Conservation (phyloP, 2,113 vertebrate species). For the Stictonetta naevosa region DNA sequence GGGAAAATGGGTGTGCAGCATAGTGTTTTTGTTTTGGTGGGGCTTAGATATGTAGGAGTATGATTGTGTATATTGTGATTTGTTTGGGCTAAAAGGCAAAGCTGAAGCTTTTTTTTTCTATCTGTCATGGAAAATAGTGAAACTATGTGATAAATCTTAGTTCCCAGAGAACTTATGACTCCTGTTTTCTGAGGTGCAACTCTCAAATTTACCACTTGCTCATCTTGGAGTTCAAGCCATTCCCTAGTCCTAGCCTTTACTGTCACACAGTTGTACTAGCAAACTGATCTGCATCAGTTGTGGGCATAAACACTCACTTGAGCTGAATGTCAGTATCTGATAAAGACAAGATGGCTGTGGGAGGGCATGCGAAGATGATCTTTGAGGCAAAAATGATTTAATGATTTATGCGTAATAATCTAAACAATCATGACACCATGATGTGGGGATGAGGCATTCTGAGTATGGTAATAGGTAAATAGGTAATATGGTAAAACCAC, state of each 20-base stretch:
- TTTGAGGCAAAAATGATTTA: background rate
- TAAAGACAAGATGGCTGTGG: background rate
- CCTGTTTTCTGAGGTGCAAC: background rate
- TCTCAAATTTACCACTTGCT: background rate
- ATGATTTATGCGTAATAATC: background rate
- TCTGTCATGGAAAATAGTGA: background rate
- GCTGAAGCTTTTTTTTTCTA: background rate
- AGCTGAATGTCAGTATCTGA: background rate
- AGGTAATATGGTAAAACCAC: no score
- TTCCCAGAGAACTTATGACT: background rate
- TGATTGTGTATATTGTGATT: background rate
- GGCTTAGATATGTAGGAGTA: background rate
- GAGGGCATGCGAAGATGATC: background rate
- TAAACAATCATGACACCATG: background rate
- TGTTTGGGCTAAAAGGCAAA: background rate
- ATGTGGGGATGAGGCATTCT: rapidly evolving
- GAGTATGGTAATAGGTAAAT: background rate
- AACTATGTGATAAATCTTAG: background rate
- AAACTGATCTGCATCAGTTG: background rate
- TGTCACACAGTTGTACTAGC: background rate
- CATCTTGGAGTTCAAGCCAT: rapidly evolving
- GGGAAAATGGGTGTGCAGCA: background rate
- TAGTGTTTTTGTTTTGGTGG: background rate
- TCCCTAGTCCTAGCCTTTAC: background rate
- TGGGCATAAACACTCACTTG: background rate